Conservation (phyloP, 2,888 invertebrate species). For the Fabriciana adippe region DNA sequence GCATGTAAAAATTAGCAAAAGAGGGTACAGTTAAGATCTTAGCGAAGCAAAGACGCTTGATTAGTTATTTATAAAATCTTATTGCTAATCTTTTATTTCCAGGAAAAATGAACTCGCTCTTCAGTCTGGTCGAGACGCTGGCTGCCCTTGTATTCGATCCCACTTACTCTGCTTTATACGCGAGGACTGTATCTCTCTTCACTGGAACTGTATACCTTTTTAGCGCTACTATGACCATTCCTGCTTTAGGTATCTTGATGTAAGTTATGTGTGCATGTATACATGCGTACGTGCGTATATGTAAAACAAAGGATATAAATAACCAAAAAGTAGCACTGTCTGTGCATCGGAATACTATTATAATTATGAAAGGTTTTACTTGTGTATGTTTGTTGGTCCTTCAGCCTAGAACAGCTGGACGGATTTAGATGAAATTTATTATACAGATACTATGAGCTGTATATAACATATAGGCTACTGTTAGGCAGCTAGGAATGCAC, state of each 20-base stretch:
- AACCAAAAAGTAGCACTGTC: too few species aligned
- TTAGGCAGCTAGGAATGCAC: too few species aligned
- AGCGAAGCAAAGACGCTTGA: neutral
- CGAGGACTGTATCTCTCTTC: conserved; percentile 56
- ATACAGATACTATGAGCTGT: too few species aligned
- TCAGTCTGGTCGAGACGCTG: conserved; percentile 72
- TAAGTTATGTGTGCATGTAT: conserved; percentile 54
- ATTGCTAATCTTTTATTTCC: conserved; percentile 26
- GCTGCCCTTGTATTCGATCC: conserved; percentile 73
- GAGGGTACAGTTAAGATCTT: too few species aligned
- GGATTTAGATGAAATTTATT: too few species aligned
- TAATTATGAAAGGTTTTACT: neutral
- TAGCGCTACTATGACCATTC: conserved; percentile 65
- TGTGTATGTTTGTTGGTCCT: too few species aligned
- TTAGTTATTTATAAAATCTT: neutral
- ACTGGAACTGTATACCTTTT: conserved; percentile 67
- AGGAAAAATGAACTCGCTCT: conserved; percentile 77
- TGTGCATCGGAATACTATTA: neutral
- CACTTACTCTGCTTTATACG: conserved; percentile 64
- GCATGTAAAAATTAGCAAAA: too few species aligned
- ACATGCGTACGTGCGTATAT: too few species aligned
- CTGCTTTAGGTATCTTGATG: conserved; percentile 61
- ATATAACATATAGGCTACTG: too few species aligned
- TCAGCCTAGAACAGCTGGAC: too few species aligned
- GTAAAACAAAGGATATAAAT: too few species aligned